A percentile compares a stretch with the other conserved stretches of the same genome.
These are phyloP conservation scores for Leptarthrus brevirostris DNA, from an alignment of 2,888 invertebrate species.

Conservation along the genomic window DNA sequence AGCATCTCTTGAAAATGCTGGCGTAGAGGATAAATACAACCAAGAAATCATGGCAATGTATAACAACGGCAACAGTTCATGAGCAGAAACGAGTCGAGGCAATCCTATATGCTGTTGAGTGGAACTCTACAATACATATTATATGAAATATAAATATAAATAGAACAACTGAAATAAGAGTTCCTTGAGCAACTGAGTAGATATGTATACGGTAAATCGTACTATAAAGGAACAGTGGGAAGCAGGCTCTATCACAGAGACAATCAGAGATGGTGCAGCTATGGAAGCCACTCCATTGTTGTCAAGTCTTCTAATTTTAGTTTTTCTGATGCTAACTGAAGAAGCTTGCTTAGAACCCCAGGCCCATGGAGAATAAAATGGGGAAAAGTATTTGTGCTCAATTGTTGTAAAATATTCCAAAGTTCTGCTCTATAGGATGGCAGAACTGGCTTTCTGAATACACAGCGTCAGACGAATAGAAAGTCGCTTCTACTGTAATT, in stretches of 20 bases:
- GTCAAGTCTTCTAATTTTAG: neutral
- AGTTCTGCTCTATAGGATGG: too few species aligned
- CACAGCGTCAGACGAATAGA: neutral
- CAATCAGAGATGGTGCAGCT: neutral
- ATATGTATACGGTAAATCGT: too few species aligned
- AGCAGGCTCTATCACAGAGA: neutral
- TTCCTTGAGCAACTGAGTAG: neutral
- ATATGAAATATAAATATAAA: neutral
- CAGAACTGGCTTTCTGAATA: conserved; percentile 1
- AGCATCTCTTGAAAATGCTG: neutral
- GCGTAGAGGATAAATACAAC: neutral
- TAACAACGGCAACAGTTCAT: too few species aligned
- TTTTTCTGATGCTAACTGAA: conserved; percentile 28
- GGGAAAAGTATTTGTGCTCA: conserved; percentile 32
- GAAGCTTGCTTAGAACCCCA: neutral
- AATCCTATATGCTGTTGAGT: too few species aligned
- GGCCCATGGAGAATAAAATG: conserved; percentile 2
- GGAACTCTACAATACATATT: too few species aligned
- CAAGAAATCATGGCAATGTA: conserved; percentile 8
- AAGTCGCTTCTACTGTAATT: conserved; percentile 17
- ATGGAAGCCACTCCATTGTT: conserved; percentile 12
- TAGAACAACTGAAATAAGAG: conserved; percentile 9
- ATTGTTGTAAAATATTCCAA: conserved; percentile 30
- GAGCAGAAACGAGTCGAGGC: too few species aligned
- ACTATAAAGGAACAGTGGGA: too few species aligned